Percentiles rank a stretch among this genome's conserved stretches.
These are phyloP conservation scores for Lathamus discolor DNA, from an alignment of 2,113 vertebrate species.

Conservation along the genomic window DNA sequence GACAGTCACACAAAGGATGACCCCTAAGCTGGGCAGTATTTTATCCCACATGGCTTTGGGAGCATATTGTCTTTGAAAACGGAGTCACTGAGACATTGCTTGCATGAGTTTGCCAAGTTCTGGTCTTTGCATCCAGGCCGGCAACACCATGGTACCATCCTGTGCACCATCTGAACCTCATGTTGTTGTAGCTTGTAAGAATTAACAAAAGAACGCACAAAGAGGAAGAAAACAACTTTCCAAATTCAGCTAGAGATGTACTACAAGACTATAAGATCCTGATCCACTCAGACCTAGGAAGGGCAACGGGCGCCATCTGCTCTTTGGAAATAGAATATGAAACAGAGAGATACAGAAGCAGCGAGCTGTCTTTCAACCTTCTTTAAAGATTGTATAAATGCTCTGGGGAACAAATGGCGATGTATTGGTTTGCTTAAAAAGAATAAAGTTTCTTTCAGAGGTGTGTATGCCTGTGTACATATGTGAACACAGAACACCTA, in stretches of 20 bases:
- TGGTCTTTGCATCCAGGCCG: not conserved
- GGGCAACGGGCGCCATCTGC: not conserved
- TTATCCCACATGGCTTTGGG: not conserved
- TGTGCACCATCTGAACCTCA: not conserved
- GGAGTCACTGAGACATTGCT: not conserved
- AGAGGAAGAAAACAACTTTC: not conserved
- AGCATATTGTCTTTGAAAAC: not conserved
- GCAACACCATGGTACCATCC: not conserved
- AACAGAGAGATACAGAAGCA: not conserved
- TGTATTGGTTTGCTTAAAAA: not conserved
- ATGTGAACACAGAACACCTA: not conserved
- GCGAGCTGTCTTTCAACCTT: not conserved
- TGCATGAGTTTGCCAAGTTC: not conserved
- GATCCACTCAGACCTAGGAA: not conserved
- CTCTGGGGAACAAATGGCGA: not conserved
- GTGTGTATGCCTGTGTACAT: not conserved
- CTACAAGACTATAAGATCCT: not conserved
- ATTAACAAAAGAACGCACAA: not conserved
- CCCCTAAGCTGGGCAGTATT: not conserved
- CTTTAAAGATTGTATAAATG: not conserved
- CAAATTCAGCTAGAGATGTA: not conserved
- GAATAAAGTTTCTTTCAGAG: not conserved
- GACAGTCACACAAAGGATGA: not conserved
- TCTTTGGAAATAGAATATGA: not conserved
- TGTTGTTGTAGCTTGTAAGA: not conserved